Conservation (phyloP, 2,888 invertebrate species). For the Nomada fucata region DNA sequence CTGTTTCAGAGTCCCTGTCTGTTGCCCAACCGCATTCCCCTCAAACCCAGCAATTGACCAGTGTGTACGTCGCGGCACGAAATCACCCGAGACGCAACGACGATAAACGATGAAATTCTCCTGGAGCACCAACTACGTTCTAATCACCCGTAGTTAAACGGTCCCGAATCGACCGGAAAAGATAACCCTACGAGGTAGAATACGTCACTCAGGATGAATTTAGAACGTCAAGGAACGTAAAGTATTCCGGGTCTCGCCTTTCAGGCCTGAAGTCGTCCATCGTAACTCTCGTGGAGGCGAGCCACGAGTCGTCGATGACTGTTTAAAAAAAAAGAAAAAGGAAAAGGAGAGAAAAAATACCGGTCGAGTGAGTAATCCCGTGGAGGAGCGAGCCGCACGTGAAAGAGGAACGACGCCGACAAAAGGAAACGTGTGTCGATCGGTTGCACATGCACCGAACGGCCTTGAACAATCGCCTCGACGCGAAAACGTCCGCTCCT, state of each 20-base stretch:
- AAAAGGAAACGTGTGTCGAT: conserved; percentile 57
- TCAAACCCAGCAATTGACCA: conserved; percentile 48
- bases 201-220: too few relatives aligned
- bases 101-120: too few relatives aligned
- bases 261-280: too few relatives aligned
- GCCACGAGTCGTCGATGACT: conserved; percentile 45
- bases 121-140: too few relatives aligned
- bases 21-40: conserved; percentile 48
- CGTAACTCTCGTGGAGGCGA: too few relatives aligned
- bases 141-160: too few relatives aligned
- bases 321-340: conserved; percentile 38
- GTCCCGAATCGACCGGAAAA: too few relatives aligned
- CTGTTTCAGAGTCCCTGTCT: conserved; percentile 53
- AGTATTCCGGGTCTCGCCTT: too few relatives aligned
- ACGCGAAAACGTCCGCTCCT: conserved; percentile 38
- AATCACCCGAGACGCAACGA: too few relatives aligned
- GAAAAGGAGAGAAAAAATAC: conserved; percentile 45
- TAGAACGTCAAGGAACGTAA: too few relatives aligned
- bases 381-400: conserved; percentile 42
- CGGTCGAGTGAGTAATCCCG: conserved; percentile 64
- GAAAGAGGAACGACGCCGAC: conserved; percentile 51
- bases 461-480: conserved; percentile 45
- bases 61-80: conserved; percentile 5
- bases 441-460: conserved; percentile 52
- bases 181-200: too few relatives aligned